These are phyloP conservation scores for Orycteropus afer DNA, from an alignment of 2,113 vertebrate species.

Conservation along the genomic window DNA sequence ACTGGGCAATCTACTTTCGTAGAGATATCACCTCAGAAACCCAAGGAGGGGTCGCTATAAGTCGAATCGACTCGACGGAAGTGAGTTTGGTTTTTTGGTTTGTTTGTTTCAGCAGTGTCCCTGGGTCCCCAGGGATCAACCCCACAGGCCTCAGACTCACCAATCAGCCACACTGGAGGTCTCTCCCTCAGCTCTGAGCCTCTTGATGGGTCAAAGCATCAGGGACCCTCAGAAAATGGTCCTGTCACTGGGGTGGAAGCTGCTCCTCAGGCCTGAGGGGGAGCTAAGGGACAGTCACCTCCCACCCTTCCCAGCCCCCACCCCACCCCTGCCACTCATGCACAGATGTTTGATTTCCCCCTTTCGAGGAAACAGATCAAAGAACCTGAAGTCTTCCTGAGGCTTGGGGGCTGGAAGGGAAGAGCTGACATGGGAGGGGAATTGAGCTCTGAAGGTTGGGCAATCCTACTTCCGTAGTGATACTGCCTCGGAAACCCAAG, in stretches of 20 bases:
- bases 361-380: constrained; percentile 24
- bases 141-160: not conserved
- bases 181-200: not conserved
- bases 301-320: not conserved
- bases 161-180: not conserved
- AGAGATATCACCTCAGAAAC: no score
- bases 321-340: no score
- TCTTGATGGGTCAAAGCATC: not conserved
- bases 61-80: no score
- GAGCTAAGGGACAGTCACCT: not conserved
- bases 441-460: not conserved
- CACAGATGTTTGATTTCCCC: not conserved
- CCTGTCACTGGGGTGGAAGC: not conserved
- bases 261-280: not conserved
- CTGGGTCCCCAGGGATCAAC: not conserved
- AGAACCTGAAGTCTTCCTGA: not conserved
- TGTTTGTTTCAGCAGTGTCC: not conserved
- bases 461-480: no score
- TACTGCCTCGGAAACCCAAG: no score
- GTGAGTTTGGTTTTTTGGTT: no score
- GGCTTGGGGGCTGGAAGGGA: not conserved
- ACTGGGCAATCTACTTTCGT: no score
- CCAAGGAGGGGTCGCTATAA: no score
- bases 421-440: not conserved
- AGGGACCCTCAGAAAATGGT: not conserved